A percentile compares a stretch with the other conserved stretches of the same genome.
These are phyloP conservation scores for Chloroceryle amazona DNA, from an alignment of 2,797 vertebrate genomes.

Conservation along the genomic window DNA sequence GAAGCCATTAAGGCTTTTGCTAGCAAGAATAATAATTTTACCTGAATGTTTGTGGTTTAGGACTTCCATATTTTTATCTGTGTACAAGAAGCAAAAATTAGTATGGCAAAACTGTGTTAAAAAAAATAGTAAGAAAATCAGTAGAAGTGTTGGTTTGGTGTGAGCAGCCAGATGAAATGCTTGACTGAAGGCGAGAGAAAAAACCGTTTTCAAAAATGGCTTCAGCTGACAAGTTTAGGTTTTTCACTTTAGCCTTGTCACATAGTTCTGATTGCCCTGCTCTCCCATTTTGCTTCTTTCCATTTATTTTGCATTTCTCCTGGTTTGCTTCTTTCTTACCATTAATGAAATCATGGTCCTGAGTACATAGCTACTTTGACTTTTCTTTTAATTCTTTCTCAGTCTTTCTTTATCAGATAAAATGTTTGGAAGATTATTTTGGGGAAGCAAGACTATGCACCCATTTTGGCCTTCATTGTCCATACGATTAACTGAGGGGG, in stretches of 20 bases:
- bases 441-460: not conserved
- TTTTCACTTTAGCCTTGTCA: not conserved
- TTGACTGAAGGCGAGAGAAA: not conserved
- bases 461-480: not conserved
- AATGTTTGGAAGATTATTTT: not conserved
- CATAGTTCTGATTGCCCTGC: not conserved
- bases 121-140: not conserved
- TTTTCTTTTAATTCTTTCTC: not conserved
- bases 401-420: not conserved
- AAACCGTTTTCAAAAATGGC: not conserved
- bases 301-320: no score
- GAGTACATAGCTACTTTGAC: not conserved
- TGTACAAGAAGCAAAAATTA: not conserved
- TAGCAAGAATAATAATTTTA: not conserved
- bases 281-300: not conserved
- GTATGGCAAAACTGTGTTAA: not conserved
- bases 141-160: not conserved
- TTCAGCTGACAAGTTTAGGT: not conserved
- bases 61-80: not conserved
- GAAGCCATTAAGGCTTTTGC: not conserved
- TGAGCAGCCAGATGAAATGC: not conserved
- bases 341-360: not conserved
- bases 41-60: not conserved
- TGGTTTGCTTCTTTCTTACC: not conserved
- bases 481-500: not conserved